Evolutionary conservation across 2,888 invertebrate species (phyloP).

Genomic region (Pimpla rufipes): DNA sequence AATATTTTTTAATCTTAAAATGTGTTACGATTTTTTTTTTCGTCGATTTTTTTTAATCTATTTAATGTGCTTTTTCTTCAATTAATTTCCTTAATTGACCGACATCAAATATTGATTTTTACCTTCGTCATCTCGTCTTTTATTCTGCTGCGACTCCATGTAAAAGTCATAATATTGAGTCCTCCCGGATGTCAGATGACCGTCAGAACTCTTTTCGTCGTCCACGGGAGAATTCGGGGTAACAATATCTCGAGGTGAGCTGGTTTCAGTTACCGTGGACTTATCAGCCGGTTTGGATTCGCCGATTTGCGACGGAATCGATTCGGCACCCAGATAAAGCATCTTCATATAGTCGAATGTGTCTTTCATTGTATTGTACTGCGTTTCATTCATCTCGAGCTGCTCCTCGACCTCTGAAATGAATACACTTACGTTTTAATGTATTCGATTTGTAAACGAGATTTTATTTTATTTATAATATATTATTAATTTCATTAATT

Average conservation of each 20-base stretch:
- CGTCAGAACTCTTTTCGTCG: conserved; percentile 45
- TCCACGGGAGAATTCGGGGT: conserved; percentile 14
- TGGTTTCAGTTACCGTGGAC: conserved; percentile 28
- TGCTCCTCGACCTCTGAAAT: conserved; percentile 84
- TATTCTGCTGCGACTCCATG: conserved; percentile 21
- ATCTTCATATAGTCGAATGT: conserved; percentile 85
- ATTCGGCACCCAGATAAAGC: conserved; percentile 78
- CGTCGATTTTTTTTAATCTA: conserved; percentile 21
- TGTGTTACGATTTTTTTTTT: no score
- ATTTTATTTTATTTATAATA: no score
- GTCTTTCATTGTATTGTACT: conserved; percentile 84
- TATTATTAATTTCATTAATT: no score
- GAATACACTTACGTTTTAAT: background rate
- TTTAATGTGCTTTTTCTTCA: background rate
- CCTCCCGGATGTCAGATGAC: conserved; percentile 54
- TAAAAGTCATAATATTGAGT: conserved; percentile 49
- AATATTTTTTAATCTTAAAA: no score
- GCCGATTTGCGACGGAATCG: conserved; percentile 48
- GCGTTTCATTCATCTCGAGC: conserved; percentile 83
- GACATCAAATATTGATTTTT: background rate
- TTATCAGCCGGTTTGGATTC: conserved; percentile 46
- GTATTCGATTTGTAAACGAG: no score
- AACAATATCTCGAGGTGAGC: conserved; percentile 44
- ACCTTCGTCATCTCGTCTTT: conserved; percentile 26
- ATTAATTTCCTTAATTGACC: background rate